A percentile compares a stretch with the other conserved stretches of the same genome.
Conservation (phyloP, 2,113 vertebrate species). For the Ivindomyrus marchei region DNA sequence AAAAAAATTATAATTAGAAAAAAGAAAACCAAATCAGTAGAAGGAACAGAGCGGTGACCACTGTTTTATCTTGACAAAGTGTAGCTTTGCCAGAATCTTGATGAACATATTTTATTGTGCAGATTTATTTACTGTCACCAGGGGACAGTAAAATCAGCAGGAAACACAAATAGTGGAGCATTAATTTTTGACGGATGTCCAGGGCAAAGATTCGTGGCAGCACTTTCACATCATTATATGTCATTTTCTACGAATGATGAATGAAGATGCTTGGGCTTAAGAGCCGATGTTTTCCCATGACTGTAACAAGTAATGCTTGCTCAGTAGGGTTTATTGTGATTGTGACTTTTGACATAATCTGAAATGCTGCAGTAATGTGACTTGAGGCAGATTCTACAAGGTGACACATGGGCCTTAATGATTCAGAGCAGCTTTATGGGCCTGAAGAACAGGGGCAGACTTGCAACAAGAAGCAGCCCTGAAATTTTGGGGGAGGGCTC, state of each 20-base stretch:
- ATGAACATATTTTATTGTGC: background rate
- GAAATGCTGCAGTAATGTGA: background rate
- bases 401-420: background rate
- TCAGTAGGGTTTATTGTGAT: background rate
- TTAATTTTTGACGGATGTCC: conserved; percentile 3
- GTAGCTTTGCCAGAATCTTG: conserved; percentile 6
- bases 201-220: background rate
- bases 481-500: background rate
- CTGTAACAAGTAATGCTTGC: background rate
- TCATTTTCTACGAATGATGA: background rate
- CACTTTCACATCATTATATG: background rate
- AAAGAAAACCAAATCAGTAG: background rate
- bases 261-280: background rate
- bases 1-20: background rate
- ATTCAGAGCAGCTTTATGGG: background rate
- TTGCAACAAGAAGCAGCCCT: background rate
- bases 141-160: conserved; percentile 11
- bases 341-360: background rate
- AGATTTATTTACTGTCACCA: background rate
- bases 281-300: background rate
- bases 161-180: background rate
- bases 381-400: background rate
- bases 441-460: background rate
- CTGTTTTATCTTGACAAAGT: background rate
- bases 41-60: background rate